Evolutionary conservation across 2,888 invertebrate species (phyloP).

Genomic region (Nomada fabriciana): DNA sequence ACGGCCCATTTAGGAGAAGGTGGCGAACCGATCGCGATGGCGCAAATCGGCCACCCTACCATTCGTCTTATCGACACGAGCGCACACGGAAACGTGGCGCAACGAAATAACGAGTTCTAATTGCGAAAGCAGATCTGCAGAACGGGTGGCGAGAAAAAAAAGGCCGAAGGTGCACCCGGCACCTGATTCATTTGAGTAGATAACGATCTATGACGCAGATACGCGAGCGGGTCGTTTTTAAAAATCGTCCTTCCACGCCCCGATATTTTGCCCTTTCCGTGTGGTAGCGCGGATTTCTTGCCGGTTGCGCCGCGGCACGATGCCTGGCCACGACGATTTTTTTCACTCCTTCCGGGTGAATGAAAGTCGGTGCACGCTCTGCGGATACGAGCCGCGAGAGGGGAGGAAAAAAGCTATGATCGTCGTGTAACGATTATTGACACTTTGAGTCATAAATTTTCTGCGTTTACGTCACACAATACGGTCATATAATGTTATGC

Average conservation of each 20-base stretch:
- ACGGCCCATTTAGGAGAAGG: neutral
- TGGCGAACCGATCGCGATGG: conserved; percentile 36
- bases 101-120: conserved; percentile 82
- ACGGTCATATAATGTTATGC: conserved; percentile 21
- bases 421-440: conserved; percentile 13
- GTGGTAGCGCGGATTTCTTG: conserved; percentile 16
- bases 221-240: conserved; percentile 69
- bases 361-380: neutral
- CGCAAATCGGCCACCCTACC: conserved; percentile 64
- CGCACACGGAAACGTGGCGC: conserved; percentile 77
- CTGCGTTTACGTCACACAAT: conserved; percentile 17
- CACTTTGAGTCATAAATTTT: conserved; percentile 3
- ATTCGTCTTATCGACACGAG: conserved; percentile 72
- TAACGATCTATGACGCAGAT: conserved; percentile 75
- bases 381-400: neutral
- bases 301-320: conserved; percentile 9
- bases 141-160: conserved; percentile 42
- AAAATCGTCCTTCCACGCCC: conserved; percentile 72
- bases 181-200: conserved; percentile 75
- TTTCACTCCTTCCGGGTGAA: neutral
- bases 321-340: neutral
- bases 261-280: conserved; percentile 62
- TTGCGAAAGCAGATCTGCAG: conserved; percentile 78
- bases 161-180: conserved; percentile 72
- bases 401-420: neutral